Conservation (phyloP, 1,140 invertebrate genomes). For the Hylyphantes graminicola region DNA sequence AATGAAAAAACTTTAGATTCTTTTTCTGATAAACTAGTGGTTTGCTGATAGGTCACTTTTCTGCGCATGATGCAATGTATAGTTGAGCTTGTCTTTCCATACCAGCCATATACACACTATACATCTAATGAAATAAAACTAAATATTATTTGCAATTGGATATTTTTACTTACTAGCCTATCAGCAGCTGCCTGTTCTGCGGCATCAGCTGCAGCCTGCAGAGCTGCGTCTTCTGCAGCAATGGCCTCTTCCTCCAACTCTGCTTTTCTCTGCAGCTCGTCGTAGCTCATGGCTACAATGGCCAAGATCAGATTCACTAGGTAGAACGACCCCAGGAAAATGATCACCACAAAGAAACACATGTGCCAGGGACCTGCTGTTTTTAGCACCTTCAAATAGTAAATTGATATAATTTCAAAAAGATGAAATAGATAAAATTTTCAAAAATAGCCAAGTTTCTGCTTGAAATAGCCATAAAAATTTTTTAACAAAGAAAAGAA, state of each 20-base stretch:
- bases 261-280: conserved; percentile 97
- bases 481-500: no score
- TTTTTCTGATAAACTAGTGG: no score
- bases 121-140: no score
- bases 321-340: conserved; percentile 98
- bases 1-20: no score
- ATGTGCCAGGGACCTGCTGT: conserved; percentile 97
- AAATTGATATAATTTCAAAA: background rate
- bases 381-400: conserved; percentile 74
- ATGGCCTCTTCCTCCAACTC: conserved; percentile 87
- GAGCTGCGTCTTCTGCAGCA: conserved; percentile 68
- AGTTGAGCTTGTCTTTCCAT: no score
- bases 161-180: conserved; percentile 35
- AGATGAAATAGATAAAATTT: no score
- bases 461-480: no score
- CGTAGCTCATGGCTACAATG: conserved; percentile 99
- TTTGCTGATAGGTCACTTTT: no score
- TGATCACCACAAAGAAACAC: conserved; percentile 97
- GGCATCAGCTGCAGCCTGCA: conserved; percentile 49
- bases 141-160: no score
- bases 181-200: conserved; percentile 37
- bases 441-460: no score
- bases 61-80: no score
- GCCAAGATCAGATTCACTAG: conserved; percentile 98
- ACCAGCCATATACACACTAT: no score